Percentiles rank a stretch among this genome's conserved stretches.
phyloP scores from a whole-genome alignment of 2,888 invertebrate genomes.

The Vannuccia rotundouncinata region DNA sequence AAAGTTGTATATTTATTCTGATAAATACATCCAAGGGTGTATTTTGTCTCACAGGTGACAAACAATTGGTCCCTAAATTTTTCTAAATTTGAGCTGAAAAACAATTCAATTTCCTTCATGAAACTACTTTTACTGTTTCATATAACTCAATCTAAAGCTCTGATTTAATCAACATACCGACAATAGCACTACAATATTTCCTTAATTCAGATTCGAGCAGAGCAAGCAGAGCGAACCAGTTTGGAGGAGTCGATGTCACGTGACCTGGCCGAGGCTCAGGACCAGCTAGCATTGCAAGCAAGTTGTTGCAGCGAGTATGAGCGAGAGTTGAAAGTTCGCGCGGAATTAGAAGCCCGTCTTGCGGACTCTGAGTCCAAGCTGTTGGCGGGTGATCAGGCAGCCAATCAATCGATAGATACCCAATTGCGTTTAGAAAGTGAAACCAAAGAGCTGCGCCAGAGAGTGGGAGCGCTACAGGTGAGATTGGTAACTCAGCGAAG shows the following conservation, averaged over 20 bases:
- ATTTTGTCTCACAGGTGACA: too few species aligned
- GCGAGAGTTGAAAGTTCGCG: slow-evolving; percentile 46
- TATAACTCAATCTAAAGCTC: too few species aligned
- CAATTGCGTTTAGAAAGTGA: neutral
- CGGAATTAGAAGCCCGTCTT: slow-evolving; percentile 47
- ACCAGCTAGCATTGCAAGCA: slow-evolving; percentile 44
- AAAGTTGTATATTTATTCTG: too few species aligned
- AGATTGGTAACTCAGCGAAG: too few species aligned
- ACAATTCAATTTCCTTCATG: too few species aligned
- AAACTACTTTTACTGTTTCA: too few species aligned
- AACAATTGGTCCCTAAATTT: too few species aligned
- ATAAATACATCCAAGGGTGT: too few species aligned
- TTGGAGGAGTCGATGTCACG: slow-evolving; percentile 58
- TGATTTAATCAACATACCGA: too few species aligned
- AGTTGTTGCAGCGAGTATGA: slow-evolving; percentile 55
- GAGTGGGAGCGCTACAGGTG: slow-evolving; percentile 25
- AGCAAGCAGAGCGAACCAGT: slow-evolving; percentile 61
- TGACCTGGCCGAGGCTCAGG: slow-evolving; percentile 11
- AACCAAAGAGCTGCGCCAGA: slow-evolving; percentile 1
- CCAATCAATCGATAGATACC: neutral
- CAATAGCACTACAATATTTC: too few species aligned
- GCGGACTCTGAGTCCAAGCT: slow-evolving; percentile 45
- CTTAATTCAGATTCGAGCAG: slow-evolving; percentile 57
- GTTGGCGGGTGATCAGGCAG: neutral
- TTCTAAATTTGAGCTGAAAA: too few species aligned